phyloP scores from a whole-genome alignment of 2,113 vertebrate genomes.

The Solenodon paradoxus region DNA sequence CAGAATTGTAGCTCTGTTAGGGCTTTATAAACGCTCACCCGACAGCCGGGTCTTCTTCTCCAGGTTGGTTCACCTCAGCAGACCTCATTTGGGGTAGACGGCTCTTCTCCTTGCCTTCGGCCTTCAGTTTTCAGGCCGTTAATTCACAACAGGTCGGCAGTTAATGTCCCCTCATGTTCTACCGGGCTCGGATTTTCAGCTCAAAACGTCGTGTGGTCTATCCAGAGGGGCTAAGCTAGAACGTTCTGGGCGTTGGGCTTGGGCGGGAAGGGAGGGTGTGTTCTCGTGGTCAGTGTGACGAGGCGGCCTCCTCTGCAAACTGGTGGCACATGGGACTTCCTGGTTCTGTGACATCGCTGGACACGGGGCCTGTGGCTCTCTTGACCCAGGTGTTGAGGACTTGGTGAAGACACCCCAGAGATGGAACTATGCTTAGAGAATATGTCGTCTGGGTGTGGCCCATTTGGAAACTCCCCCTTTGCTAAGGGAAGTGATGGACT shows the following conservation, averaged over 20 bases:
- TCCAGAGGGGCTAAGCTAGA: no score
- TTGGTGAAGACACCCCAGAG: accelerated
- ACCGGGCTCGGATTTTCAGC: background rate
- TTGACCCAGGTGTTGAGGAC: background rate
- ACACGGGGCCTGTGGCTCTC: accelerated
- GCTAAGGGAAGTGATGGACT: background rate
- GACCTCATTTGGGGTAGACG: background rate
- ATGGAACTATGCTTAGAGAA: background rate
- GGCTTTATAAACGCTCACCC: background rate
- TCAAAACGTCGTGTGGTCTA: background rate
- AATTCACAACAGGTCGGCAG: background rate
- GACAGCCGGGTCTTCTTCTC: no score
- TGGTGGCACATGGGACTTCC: background rate
- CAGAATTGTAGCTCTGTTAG: accelerated
- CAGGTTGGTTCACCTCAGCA: background rate
- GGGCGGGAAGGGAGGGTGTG: accelerated
- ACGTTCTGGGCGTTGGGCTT: no score
- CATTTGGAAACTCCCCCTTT: background rate
- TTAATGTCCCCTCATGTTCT: accelerated
- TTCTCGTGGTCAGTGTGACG: accelerated
- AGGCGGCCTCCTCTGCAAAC: background rate
- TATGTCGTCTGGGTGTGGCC: background rate
- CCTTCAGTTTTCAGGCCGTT: background rate
- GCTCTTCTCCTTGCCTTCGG: background rate
- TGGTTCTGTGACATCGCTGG: accelerated